Percentiles rank a stretch among this genome's conserved stretches.
Evolutionary conservation across 2,888 invertebrate genomes (phyloP).

Genomic region (Lochmaea capreae): DNA sequence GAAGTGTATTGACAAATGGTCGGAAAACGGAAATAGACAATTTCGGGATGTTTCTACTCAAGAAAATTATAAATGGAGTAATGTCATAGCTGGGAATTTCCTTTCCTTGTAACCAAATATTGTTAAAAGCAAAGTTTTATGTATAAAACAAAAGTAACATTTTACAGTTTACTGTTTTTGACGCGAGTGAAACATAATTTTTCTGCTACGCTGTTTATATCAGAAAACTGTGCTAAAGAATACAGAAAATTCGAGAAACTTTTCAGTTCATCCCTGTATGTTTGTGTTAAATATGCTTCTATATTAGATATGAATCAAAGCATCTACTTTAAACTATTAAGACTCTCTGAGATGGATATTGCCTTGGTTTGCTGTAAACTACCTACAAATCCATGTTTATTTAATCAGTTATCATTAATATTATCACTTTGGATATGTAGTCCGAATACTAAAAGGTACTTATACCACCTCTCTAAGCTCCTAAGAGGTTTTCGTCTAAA

Average conservation of each 20-base stretch:
- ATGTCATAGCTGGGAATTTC: background rate
- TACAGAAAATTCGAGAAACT: too few species aligned
- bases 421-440: background rate
- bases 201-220: too few species aligned
- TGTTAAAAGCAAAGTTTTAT: too few species aligned
- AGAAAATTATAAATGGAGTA: background rate
- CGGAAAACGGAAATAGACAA: slow-evolving; percentile 9
- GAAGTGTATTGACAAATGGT: slow-evolving; percentile 30
- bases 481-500: too few species aligned
- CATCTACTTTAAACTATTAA: background rate
- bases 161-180: too few species aligned
- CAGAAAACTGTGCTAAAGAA: too few species aligned
- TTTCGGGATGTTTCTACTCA: slow-evolving; percentile 2
- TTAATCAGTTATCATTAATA: slow-evolving; percentile 1
- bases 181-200: too few species aligned
- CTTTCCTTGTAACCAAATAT: background rate
- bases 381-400: background rate
- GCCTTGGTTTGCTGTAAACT: background rate
- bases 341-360: background rate
- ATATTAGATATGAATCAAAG: background rate
- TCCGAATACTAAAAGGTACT: background rate
- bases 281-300: background rate
- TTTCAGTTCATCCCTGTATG: background rate
- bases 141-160: too few species aligned
- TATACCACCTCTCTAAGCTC: background rate